These are phyloP conservation scores for Apamea crenata DNA, from an alignment of 2,888 invertebrate genomes.

Conservation along the genomic window DNA sequence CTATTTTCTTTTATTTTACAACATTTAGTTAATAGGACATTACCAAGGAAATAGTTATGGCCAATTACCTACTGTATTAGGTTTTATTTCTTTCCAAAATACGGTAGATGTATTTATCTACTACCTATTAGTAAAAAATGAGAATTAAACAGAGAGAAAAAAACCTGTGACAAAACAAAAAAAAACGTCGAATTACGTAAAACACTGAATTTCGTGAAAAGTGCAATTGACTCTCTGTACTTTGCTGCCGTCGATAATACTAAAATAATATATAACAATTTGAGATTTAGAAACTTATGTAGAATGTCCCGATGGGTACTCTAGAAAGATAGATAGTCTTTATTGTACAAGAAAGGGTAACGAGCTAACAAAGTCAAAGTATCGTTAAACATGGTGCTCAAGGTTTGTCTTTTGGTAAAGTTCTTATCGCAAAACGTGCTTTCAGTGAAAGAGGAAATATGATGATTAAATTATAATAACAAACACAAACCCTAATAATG, in stretches of 20 bases:
- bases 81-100: no score
- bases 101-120: no score
- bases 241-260: not conserved
- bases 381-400: not conserved
- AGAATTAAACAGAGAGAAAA: no score
- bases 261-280: not conserved
- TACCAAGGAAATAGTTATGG: no score
- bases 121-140: no score
- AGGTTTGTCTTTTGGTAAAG: not conserved
- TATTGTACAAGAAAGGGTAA: not conserved
- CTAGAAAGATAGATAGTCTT: not conserved
- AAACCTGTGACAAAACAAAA: not conserved
- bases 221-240: not conserved
- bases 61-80: no score
- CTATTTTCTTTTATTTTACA: no score
- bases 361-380: not conserved
- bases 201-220: not conserved
- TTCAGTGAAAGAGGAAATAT: not conserved
- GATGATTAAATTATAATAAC: not conserved
- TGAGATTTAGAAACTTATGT: not conserved
- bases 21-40: no score
- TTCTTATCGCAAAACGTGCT: not conserved
- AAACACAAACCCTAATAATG: not conserved
- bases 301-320: not conserved
- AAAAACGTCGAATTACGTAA: not conserved